Base-by-base conservation (phyloP, 2,113 vertebrate species). In the Saiga tatarica region DNA sequence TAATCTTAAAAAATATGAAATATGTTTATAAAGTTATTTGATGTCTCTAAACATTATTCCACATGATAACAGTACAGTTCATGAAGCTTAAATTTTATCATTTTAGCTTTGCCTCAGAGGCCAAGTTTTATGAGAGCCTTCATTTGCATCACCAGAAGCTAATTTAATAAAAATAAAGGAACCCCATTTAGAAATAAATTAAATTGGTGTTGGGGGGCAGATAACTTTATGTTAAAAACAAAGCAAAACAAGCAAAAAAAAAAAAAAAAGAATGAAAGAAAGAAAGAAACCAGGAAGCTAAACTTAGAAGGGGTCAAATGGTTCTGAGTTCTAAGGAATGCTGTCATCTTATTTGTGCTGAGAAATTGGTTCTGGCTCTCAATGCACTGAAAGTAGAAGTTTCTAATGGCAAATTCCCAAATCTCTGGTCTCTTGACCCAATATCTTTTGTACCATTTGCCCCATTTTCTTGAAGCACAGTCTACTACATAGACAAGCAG, bases 161-260 rank as follows among this genome's bases (percentile, higher is more conserved):
- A 81, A 98, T 96, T 95, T 96, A 93, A 98, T 87, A 96, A 98
- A 98, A 98, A 87, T 84, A 47, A 96, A 96, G 83, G 71, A 45
- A 93, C 52, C 7, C 4, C 33, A 92, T 94, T 91, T 89, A 74
- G 85, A 98, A 97, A 96, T 74, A 98, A 97, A 96, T 87, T 86
- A 96, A 93, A 95, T 50, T 89, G 39, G 64, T 89, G 53, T 13
- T 62, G 30, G 26, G 71, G 28, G 30, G 42, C 30, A 93, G 52
- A 74, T 55, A 95, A 91, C 23, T 28, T 84, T 50, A 84, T 25
- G 16, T 7, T 92, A 91, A 86, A 67, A 94, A n/a, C 57, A 33
- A 11, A 36, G 71, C 36, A 76, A 76, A 76, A 76, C 39, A 76
- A 42, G 39, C 71, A 10, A 67, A 64, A 93, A 87, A 89, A 57